Evolutionary conservation across 2,113 vertebrate species (phyloP).

Genomic region (Scolopax mira): DNA sequence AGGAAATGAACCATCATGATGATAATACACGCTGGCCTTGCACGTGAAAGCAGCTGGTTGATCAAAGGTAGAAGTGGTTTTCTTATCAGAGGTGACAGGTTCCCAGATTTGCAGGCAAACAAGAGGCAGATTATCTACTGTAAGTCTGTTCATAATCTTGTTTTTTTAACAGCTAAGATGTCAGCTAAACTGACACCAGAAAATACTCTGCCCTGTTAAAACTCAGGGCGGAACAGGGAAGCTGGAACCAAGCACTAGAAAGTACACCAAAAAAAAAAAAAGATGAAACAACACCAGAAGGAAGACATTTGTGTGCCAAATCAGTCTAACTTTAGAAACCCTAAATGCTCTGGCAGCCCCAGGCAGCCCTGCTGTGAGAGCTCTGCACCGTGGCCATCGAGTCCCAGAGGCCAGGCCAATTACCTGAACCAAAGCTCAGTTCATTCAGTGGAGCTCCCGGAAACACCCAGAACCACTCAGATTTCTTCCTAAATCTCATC

Average conservation of each 20-base stretch:
- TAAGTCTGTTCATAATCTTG: background rate
- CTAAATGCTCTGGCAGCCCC: background rate
- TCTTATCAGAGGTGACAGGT: slow-evolving; percentile 27
- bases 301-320: background rate
- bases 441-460: background rate
- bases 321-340: background rate
- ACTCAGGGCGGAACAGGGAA: background rate
- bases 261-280: background rate
- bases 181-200: background rate
- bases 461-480: background rate
- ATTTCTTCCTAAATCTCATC: background rate
- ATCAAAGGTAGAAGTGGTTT: background rate
- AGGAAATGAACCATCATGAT: slow-evolving; percentile 54
- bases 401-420: background rate
- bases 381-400: background rate
- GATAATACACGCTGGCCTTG: background rate
- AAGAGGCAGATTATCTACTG: background rate
- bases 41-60: background rate
- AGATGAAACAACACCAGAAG: background rate
- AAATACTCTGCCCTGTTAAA: background rate
- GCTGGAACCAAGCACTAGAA: background rate
- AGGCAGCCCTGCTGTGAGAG: background rate
- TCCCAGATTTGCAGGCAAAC: background rate
- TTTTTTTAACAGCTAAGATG: background rate
- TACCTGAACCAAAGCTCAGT: background rate